Evolutionary conservation across 2,797 vertebrate species (phyloP), one percentile per base, ranked within the genome.

Genomic region (Anolis apletophallus): DNA sequence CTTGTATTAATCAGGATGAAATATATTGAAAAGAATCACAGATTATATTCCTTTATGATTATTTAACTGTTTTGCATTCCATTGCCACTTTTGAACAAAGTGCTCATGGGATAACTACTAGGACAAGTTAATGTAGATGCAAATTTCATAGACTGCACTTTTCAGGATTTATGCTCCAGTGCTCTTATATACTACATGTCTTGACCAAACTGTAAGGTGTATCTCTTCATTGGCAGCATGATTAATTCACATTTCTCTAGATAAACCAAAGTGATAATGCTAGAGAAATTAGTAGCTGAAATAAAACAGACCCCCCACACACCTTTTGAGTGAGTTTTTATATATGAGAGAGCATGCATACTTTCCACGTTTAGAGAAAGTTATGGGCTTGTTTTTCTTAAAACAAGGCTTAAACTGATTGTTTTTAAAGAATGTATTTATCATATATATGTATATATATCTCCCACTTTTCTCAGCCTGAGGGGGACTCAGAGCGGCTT

Each of bases 201-300:
- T 82, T 55, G 34, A 16, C 0, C 0, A 0, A 68, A n/a, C 0
- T 69, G 0, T 46, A 29, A 83, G 29, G 0, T 2, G 11, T 83
- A 32, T 50, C 0, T 82, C 76, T 72, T 61, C 32, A 57, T 36
- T 64, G 59, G 83, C 75, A 74, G 36, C 8, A 32, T 0, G 17
- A 1, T 69, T 86, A 89, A n/a, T 88, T 74, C 19, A 85, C 57
- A 80, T 5, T 12, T 85, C 61, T 91, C 10, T 26, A 75, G 17
- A 64, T 34, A 72, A 61, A 21, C 17, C 26, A 64, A 74, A 50
- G 21, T 64, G 61, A 46, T 75, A 64, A 29, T 40, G 16, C 16
- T 74, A 74, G 26, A 61, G 34, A 79, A 78, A 57, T 78, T 59
- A 57, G n/a, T 3, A 78, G 54, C 64, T 80, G 40, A 67, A n/a